A percentile compares a stretch with the other conserved stretches of the same genome.
Evolutionary conservation across 53 echinoderm and acorn worm genomes (phyloP).

Genomic region (Mesocentrotus franciscanus): DNA sequence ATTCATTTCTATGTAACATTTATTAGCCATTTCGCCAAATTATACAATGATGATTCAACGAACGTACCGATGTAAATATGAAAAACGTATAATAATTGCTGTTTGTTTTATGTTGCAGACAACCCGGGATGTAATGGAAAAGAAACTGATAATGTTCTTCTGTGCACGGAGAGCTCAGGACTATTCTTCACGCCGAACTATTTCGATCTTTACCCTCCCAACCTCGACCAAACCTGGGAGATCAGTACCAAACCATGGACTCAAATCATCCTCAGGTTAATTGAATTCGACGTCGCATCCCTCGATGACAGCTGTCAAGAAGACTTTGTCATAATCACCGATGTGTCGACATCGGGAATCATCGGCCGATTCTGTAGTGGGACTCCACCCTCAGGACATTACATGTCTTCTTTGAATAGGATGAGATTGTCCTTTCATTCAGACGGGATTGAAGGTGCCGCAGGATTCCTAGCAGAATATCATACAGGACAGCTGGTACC

Average conservation of each 20-base stretch:
- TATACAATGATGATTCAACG: not conserved
- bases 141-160: not conserved
- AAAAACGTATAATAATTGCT: not conserved
- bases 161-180: not conserved
- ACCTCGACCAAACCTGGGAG: conserved; percentile 41
- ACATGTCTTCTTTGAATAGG: conserved; percentile 38
- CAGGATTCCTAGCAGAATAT: conserved; percentile 37
- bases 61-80: not conserved
- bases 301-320: conserved; percentile 32
- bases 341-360: not conserved
- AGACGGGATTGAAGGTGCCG: not conserved
- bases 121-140: not conserved
- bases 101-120: not conserved
- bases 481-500: not conserved
- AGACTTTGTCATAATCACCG: conserved; percentile 8
- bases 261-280: conserved; percentile 22
- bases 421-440: conserved; percentile 23
- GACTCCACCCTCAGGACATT: not conserved
- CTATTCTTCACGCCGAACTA: conserved; percentile 32
- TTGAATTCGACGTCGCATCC: conserved; percentile 39
- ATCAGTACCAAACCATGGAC: conserved; percentile 44
- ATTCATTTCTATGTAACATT: too few species aligned
- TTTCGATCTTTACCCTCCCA: conserved; percentile 16
- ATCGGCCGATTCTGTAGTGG: conserved; percentile 49
- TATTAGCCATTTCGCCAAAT: not conserved